Evolutionary conservation across 2,797 vertebrate species (phyloP).

Genomic region (Oryzias sinensis): DNA sequence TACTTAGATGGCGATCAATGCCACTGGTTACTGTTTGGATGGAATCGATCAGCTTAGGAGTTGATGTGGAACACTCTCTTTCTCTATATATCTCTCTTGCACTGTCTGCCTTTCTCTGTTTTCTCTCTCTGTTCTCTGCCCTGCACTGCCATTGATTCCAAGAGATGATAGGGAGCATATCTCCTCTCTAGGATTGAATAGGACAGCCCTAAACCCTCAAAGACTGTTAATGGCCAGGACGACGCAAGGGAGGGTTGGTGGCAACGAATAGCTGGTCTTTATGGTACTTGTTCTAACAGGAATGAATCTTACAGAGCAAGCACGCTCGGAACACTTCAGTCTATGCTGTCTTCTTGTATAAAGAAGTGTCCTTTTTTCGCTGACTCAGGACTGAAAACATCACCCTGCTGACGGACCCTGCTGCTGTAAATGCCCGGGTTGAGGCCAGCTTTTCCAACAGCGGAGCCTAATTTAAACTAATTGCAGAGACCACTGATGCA

Average conservation of each 20-base stretch:
- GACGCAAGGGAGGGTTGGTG: slow-evolving; percentile 4
- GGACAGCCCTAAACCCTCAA: slow-evolving; percentile 46
- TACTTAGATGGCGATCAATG: slow-evolving; percentile 75
- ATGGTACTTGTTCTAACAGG: slow-evolving; percentile 28
- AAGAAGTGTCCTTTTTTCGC: slow-evolving; percentile 1
- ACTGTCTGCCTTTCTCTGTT: slow-evolving; percentile 50
- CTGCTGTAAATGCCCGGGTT: slow-evolving; percentile 19
- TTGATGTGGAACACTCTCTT: slow-evolving; percentile 65
- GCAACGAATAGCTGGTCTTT: slow-evolving; percentile 35
- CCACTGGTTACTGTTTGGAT: slow-evolving; percentile 66
- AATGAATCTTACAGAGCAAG: slow-evolving; percentile 16
- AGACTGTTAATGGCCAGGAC: slow-evolving; percentile 51
- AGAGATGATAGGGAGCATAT: slow-evolving; percentile 47
- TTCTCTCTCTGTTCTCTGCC: slow-evolving; percentile 38
- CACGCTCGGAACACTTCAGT: not conserved
- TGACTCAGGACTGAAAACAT: slow-evolving; percentile 25
- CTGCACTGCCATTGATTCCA: slow-evolving; percentile 54
- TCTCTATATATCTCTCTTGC: slow-evolving; percentile 44
- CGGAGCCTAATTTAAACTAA: slow-evolving; percentile 57
- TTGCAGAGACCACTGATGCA: slow-evolving; percentile 52
- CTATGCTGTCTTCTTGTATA: slow-evolving; percentile 7
- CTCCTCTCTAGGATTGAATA: slow-evolving; percentile 45
- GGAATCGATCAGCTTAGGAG: slow-evolving; percentile 73
- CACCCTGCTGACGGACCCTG: slow-evolving; percentile 11
- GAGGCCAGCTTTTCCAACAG: slow-evolving; percentile 14